Percentiles rank a stretch among this genome's conserved stretches.
These are phyloP conservation scores for Mustela erminea DNA, from an alignment of 2,797 vertebrate genomes.

Conservation along the genomic window DNA sequence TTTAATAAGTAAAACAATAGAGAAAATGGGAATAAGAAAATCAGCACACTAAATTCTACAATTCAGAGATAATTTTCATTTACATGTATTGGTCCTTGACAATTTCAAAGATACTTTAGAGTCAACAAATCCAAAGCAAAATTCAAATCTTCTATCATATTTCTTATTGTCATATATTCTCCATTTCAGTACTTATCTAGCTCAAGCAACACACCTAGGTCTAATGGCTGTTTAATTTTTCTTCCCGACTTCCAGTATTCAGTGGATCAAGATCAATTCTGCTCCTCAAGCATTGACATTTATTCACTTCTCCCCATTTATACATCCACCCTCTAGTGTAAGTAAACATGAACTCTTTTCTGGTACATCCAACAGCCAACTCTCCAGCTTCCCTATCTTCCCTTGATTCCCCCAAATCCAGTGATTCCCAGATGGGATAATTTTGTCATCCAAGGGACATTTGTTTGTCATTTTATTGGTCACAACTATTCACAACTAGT, in stretches of 20 bases:
- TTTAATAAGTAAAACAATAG: constrained; percentile 51
- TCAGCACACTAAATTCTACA: not conserved
- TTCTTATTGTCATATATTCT: not conserved
- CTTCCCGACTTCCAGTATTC: not conserved
- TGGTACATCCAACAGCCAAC: not conserved
- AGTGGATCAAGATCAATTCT: not conserved
- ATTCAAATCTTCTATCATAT: not conserved
- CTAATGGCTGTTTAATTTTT: not conserved
- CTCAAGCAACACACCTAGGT: not conserved
- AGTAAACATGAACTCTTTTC: not conserved
- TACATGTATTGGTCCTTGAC: not conserved
- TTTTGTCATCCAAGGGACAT: not conserved
- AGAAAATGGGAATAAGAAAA: constrained; percentile 13
- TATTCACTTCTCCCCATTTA: not conserved
- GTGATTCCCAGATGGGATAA: not conserved
- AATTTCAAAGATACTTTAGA: constrained; percentile 32
- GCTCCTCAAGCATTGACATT: not conserved
- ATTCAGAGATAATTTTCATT: not conserved
- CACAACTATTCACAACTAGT: not conserved
- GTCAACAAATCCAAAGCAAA: not conserved
- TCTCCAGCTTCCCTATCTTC: not conserved
- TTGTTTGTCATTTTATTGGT: not conserved
- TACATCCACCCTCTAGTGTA: not conserved
- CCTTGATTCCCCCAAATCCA: not conserved
- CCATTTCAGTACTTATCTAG: not conserved